A percentile compares a stretch with the other conserved stretches of the same genome.
Evolutionary conservation across 2,113 vertebrate genomes (phyloP).

Genomic region (Dolichotis patagonum): DNA sequence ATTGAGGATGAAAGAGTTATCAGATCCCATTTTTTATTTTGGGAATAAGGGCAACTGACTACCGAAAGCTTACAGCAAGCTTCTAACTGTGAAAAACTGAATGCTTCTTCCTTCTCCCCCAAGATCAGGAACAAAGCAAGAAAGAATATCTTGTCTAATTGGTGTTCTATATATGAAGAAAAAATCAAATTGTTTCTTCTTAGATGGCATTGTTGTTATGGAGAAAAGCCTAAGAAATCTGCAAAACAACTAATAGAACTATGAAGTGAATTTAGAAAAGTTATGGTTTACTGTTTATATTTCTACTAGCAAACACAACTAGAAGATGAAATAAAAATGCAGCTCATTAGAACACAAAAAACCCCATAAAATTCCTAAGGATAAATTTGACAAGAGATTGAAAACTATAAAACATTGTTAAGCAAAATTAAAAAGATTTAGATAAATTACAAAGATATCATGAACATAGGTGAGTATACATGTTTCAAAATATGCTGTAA

Average conservation of each 20-base stretch:
- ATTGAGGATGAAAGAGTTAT: neutral
- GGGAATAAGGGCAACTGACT: neutral
- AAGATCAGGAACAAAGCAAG: neutral
- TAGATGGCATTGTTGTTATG: neutral
- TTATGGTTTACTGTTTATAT: neutral
- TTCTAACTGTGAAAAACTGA: neutral
- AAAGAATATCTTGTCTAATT: neutral
- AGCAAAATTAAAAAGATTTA: neutral
- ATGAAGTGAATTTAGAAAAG: conserved; percentile 3
- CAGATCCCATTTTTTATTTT: conserved; percentile 40
- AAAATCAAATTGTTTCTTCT: conserved; percentile 47
- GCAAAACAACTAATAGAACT: neutral
- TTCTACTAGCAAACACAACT: conserved; percentile 14
- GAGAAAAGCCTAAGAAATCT: neutral
- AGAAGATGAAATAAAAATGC: conserved; percentile 19
- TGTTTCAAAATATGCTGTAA: neutral
- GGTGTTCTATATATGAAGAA: neutral
- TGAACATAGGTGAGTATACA: neutral
- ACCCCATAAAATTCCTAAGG: neutral
- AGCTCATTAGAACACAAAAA: neutral
- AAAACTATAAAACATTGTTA: neutral
- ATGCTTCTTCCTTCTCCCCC: neutral
- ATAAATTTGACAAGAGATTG: conserved; percentile 12
- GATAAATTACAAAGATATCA: neutral
- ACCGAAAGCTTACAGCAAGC: neutral